Percentiles rank a stretch among this genome's conserved stretches.
These are phyloP conservation scores for Calephelis virginiensis DNA, from an alignment of 1,140 invertebrate genomes.

Conservation along the genomic window DNA sequence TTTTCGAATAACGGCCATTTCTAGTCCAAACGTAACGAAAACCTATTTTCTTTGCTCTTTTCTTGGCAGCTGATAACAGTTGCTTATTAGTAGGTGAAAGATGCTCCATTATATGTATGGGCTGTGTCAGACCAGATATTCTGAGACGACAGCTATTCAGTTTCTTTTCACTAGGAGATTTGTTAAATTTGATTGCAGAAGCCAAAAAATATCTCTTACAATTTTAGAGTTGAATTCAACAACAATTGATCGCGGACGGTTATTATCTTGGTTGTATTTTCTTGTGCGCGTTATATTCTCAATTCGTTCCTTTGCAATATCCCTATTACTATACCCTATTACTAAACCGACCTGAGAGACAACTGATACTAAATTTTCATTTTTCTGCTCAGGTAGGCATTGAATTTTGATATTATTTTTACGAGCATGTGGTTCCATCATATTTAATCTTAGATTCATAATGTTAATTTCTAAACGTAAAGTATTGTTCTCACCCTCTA, in stretches of 20 bases:
- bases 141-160: too few species aligned
- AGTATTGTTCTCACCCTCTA: not conserved
- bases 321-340: not conserved
- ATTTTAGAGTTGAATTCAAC: constrained; percentile 1
- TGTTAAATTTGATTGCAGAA: too few species aligned
- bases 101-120: too few species aligned
- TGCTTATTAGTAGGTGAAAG: too few species aligned
- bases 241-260: constrained; percentile 1
- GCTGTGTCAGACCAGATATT: too few species aligned
- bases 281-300: not conserved
- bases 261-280: not conserved
- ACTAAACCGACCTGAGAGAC: not conserved
- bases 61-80: too few species aligned
- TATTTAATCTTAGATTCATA: not conserved
- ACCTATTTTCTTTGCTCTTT: too few species aligned
- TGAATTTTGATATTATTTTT: constrained; percentile 1
- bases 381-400: constrained; percentile 1
- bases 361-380: not conserved
- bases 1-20: too few species aligned
- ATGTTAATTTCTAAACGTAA: not conserved
- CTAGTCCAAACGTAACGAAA: too few species aligned
- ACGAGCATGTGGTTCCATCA: not conserved
- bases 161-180: too few species aligned
- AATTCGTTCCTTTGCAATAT: not conserved
- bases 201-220: not conserved